A percentile compares a stretch with the other conserved stretches of the same genome.
Evolutionary conservation across 2,113 vertebrate genomes (phyloP).

Genomic region (Sminthopsis crassicaudata): DNA sequence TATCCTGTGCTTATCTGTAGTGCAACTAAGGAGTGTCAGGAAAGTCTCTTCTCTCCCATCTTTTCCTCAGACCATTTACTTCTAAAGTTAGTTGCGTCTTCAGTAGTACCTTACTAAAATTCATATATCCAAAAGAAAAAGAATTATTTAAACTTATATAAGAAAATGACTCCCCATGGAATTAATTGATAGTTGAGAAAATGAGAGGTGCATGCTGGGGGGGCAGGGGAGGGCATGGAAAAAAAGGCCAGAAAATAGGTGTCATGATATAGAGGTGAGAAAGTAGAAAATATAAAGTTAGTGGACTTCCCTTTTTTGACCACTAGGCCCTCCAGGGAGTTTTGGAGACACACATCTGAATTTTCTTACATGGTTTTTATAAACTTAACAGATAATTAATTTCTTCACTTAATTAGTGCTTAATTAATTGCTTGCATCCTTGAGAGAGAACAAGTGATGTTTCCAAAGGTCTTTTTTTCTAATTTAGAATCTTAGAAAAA

Average conservation of each 20-base stretch:
- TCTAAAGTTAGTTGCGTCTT: background rate
- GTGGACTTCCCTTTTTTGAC: background rate
- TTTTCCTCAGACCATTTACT: background rate
- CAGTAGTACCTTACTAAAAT: background rate
- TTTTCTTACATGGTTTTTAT: constrained; percentile 35
- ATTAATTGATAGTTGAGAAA: background rate
- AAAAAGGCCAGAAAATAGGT: background rate
- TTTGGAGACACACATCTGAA: constrained; percentile 9
- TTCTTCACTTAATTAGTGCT: constrained; percentile 37
- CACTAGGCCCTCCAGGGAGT: background rate
- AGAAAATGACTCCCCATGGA: background rate
- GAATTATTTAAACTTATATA: background rate
- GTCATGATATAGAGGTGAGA: background rate
- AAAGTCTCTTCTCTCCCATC: background rate
- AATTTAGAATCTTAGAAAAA: constrained; percentile 45
- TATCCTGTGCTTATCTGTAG: background rate
- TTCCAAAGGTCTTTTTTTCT: constrained; percentile 33
- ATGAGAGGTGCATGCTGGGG: background rate
- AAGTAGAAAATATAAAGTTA: constrained; percentile 27
- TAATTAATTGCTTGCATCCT: constrained; percentile 48
- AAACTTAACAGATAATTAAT: constrained; percentile 29
- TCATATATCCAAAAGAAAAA: background rate
- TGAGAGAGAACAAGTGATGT: background rate
- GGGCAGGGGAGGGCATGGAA: background rate
- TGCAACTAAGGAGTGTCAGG: background rate